Evolutionary conservation across 1,140 invertebrate species (phyloP).

Genomic region (Leptopilina clavipes): DNA sequence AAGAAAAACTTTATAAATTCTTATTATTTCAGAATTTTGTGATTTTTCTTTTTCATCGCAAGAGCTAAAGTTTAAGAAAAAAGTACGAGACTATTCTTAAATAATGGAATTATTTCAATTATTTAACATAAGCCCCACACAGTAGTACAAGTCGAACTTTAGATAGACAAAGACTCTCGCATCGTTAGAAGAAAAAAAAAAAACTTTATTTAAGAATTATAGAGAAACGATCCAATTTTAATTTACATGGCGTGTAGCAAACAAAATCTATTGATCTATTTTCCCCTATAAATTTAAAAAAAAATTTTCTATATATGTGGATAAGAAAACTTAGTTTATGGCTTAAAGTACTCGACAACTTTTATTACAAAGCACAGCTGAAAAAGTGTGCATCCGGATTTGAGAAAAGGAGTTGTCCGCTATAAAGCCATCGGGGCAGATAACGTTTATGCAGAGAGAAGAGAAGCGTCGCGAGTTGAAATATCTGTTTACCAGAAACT

Average conservation of each 20-base stretch:
- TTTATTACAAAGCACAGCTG: slow-evolving; percentile 28
- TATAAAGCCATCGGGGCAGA: slow-evolving; percentile 28
- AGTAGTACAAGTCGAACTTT: neutral
- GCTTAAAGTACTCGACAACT: slow-evolving; percentile 18
- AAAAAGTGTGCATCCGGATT: slow-evolving; percentile 29
- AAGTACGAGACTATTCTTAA: neutral
- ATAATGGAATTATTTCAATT: neutral
- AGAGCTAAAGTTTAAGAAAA: neutral
- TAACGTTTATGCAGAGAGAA: slow-evolving; percentile 23
- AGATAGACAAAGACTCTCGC: neutral
- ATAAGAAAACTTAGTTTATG: slow-evolving; percentile 13
- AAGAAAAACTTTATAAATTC: neutral
- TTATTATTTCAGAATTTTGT: neutral
- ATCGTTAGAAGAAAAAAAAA: too few relatives aligned
- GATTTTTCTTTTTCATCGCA: neutral
- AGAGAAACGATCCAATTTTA: neutral
- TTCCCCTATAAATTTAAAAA: neutral
- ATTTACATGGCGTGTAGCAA: neutral
- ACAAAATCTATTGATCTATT: neutral
- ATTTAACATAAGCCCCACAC: neutral
- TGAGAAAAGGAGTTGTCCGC: slow-evolving; percentile 11
- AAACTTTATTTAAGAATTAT: too few relatives aligned
- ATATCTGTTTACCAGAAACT: slow-evolving; percentile 34
- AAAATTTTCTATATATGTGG: neutral
- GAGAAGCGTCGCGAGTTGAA: slow-evolving; percentile 30